These are phyloP conservation scores for Axinella damicornis DNA, from an alignment of 37 sponge, comb jelly and placozoan genomes.

Conservation along the genomic window DNA sequence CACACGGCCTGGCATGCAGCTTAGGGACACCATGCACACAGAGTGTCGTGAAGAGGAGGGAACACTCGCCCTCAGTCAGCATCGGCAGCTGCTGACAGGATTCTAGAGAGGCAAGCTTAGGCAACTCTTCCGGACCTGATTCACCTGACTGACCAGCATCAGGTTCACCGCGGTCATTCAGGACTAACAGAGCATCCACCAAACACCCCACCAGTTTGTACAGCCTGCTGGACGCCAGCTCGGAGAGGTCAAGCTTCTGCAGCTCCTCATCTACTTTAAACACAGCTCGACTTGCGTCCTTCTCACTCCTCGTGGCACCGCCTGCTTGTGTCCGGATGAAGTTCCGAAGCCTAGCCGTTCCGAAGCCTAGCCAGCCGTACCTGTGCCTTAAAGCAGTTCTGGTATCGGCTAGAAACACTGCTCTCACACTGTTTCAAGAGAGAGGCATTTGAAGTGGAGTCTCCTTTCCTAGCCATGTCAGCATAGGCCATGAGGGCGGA, in stretches of 20 bases:
- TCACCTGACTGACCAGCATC: not conserved
- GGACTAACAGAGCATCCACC: conserved; percentile 43
- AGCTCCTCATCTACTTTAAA: conserved; percentile 14
- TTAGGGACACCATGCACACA: conserved; percentile 66
- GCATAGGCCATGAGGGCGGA: conserved; percentile 32
- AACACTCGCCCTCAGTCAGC: conserved; percentile 52
- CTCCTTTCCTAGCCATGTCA: not conserved
- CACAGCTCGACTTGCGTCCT: not conserved
- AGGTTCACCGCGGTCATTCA: not conserved
- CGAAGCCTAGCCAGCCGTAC: conserved; percentile 45
- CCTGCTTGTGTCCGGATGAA: not conserved
- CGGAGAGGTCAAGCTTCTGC: not conserved
- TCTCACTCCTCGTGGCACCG: not conserved
- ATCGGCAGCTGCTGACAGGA: not conserved
- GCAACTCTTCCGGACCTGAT: not conserved
- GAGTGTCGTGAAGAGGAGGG: conserved; percentile 42
- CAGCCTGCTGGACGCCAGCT: conserved; percentile 42
- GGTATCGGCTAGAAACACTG: conserved; percentile 13
- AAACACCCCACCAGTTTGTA: conserved; percentile 47
- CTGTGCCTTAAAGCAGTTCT: conserved; percentile 56
- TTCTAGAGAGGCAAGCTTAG: not conserved
- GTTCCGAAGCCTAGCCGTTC: conserved; percentile 40
- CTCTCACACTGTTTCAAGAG: conserved; percentile 22
- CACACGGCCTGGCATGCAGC: conserved; percentile 67
- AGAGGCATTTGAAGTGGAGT: not conserved